A percentile compares a stretch with the other conserved stretches of the same genome.
phyloP scores from a whole-genome alignment of 2,888 invertebrate species.

The Electrophaes corylata region DNA sequence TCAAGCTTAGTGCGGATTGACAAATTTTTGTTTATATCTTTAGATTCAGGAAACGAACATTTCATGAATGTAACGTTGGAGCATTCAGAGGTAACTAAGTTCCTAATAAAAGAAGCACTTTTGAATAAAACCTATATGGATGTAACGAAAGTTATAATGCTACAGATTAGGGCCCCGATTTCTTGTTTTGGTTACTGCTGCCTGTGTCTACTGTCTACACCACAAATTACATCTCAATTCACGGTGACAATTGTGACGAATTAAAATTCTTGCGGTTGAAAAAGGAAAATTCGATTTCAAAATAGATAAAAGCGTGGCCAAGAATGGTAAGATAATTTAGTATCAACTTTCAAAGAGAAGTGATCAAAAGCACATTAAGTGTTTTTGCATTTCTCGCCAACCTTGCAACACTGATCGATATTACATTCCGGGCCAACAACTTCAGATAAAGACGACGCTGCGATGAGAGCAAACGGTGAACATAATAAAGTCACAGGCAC shows the following conservation, averaged over 20 bases:
- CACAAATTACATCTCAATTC: constrained; percentile 26
- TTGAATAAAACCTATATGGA: not conserved
- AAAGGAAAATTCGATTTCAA: constrained; percentile 19
- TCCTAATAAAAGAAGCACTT: not conserved
- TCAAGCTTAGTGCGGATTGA: constrained; percentile 16
- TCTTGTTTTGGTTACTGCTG: constrained; percentile 22
- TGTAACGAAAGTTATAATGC: not conserved
- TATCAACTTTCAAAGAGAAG: constrained; percentile 25
- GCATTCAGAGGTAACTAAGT: not conserved
- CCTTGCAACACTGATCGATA: constrained; percentile 46
- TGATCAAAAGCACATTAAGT: constrained; percentile 27
- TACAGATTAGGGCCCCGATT: constrained; percentile 11
- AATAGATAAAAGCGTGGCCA: constrained; percentile 15
- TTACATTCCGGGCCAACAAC: constrained; percentile 28
- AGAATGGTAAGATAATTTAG: constrained; percentile 3
- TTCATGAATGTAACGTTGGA: not conserved
- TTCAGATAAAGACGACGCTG: constrained; percentile 38
- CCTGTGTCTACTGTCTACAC: constrained; percentile 11
- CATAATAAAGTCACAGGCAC: constrained; percentile 27
- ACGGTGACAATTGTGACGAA: constrained; percentile 21
- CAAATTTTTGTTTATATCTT: constrained; percentile 8
- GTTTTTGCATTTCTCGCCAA: constrained; percentile 44
- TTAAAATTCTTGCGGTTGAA: constrained; percentile 26
- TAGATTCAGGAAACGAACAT: not conserved
- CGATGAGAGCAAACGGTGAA: constrained; percentile 31